Percentiles rank a stretch among this genome's conserved stretches.
phyloP scores from a whole-genome alignment of 2,888 invertebrate species.

The Thecophora atra region DNA sequence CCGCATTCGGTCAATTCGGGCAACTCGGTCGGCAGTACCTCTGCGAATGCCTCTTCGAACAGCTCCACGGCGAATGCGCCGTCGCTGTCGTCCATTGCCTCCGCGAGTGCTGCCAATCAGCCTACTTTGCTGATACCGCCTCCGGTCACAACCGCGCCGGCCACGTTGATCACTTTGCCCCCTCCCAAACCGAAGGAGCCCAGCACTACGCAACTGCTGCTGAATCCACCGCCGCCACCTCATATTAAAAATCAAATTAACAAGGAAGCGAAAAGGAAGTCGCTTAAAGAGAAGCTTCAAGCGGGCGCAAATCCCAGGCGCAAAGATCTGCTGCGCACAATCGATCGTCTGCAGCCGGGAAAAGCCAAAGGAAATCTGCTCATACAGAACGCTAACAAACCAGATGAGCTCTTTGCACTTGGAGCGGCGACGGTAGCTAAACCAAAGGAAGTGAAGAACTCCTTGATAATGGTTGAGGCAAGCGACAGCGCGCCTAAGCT shows the following conservation, averaged over 20 bases:
- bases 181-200: constrained; percentile 60
- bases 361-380: constrained; percentile 85
- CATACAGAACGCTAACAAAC: constrained; percentile 73
- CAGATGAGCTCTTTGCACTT: constrained; percentile 70
- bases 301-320: constrained; percentile 67
- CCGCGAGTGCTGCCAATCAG: constrained; percentile 46
- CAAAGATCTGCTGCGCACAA: constrained; percentile 81
- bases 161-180: constrained; percentile 45
- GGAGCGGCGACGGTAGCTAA: constrained; percentile 64
- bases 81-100: constrained; percentile 48
- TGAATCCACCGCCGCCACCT: constrained; percentile 65
- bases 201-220: constrained; percentile 59
- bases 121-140: constrained; percentile 45
- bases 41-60: constrained; percentile 60
- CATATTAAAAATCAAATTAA: constrained; percentile 64
- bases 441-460: constrained; percentile 70
- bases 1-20: constrained; percentile 61
- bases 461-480: constrained; percentile 69
- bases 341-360: constrained; percentile 84
- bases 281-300: constrained; percentile 63
- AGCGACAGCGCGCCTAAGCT: constrained; percentile 81
- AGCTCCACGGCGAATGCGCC: constrained; percentile 50
- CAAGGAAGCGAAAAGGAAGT: constrained; percentile 65
- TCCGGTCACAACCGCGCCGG: constrained; percentile 44
- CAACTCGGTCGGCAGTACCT: constrained; percentile 62